Percentiles rank a stretch among this genome's conserved stretches.
phyloP scores from a whole-genome alignment of 2,113 vertebrate species.

The Lepisosteus oculatus region DNA sequence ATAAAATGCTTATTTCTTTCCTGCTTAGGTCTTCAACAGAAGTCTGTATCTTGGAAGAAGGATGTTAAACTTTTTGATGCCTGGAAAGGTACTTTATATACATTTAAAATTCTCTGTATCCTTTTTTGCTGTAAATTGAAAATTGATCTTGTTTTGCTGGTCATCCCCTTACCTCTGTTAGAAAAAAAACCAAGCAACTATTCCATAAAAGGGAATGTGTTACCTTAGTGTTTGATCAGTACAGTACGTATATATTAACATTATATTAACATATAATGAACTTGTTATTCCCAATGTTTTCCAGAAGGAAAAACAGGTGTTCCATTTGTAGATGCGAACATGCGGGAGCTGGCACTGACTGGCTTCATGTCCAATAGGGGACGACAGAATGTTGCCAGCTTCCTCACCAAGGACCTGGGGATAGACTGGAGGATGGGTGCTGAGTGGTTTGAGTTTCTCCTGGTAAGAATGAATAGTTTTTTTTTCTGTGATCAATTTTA shows the following conservation, averaged over 20 bases:
- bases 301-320: conserved; percentile 74
- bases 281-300: conserved; percentile 4
- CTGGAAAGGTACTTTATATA: conserved; percentile 66
- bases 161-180: no score
- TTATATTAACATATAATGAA: neutral
- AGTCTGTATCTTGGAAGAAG: conserved; percentile 71
- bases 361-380: conserved; percentile 82
- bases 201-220: no score
- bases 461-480: conserved; percentile 50
- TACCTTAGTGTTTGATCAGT: neutral
- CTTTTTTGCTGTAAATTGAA: no score
- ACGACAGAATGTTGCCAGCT: conserved; percentile 76
- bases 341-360: conserved; percentile 69
- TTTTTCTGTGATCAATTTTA: neutral
- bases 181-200: no score
- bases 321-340: conserved; percentile 80
- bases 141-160: no score
- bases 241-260: neutral
- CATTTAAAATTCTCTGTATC: no score
- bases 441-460: conserved; percentile 75
- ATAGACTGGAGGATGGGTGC: conserved; percentile 82
- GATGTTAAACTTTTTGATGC: conserved; percentile 65
- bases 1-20: neutral
- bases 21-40: conserved; percentile 70
- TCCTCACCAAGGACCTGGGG: conserved; percentile 77